Evolutionary conservation across 2,797 vertebrate genomes (phyloP).

Genomic region (Alcedo atthis): DNA sequence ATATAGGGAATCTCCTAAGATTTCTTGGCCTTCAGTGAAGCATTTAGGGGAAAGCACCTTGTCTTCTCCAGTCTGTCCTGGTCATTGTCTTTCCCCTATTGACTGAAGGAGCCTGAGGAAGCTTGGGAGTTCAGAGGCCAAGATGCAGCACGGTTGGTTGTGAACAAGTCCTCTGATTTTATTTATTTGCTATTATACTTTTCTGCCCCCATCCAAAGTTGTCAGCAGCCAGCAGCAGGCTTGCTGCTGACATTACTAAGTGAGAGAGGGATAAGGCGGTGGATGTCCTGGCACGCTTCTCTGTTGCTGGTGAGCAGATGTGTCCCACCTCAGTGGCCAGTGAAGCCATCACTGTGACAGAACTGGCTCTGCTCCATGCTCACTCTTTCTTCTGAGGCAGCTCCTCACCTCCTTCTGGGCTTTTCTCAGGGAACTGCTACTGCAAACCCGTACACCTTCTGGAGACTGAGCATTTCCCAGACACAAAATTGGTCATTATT

Average conservation of each 20-base stretch:
- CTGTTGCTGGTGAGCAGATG: fast-evolving
- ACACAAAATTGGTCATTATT: neutral
- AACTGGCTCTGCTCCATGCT: neutral
- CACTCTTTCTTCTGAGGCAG: neutral
- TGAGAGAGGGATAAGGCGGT: neutral
- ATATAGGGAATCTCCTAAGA: neutral
- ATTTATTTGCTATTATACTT: neutral
- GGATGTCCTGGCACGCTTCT: neutral
- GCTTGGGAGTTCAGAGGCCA: fast-evolving
- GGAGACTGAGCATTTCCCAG: neutral
- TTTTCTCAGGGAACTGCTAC: neutral
- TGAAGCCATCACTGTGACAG: neutral
- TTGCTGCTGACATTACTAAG: neutral
- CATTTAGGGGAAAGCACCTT: neutral
- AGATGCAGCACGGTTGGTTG: neutral
- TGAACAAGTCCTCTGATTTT: neutral
- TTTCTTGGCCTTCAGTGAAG: neutral
- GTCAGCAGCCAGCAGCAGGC: neutral
- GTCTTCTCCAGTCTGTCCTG: neutral
- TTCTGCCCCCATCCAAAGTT: neutral
- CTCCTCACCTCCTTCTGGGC: neutral
- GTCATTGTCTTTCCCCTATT: neutral
- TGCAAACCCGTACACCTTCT: neutral
- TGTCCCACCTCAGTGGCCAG: fast-evolving
- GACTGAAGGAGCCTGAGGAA: neutral